Conservation (phyloP, 2,888 invertebrate genomes). For the Eilema sororculum region DNA sequence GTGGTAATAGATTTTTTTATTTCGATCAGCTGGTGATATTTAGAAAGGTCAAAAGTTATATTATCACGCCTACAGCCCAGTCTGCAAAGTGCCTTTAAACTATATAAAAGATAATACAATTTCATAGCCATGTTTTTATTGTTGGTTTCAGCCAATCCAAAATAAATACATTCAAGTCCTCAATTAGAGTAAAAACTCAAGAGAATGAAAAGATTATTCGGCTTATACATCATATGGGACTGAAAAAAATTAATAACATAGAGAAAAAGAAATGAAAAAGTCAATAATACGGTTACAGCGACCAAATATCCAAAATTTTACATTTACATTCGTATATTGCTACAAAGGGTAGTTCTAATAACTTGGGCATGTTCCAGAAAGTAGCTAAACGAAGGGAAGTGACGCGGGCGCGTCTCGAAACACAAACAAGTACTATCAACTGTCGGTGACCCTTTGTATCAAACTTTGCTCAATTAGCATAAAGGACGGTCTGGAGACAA, state of each 20-base stretch:
- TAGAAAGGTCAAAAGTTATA: not conserved
- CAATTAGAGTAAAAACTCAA: too few relatives aligned
- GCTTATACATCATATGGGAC: too few relatives aligned
- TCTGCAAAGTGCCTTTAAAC: not conserved
- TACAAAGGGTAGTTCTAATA: conserved; percentile 3
- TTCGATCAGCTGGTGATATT: not conserved
- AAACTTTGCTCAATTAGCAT: conserved; percentile 49
- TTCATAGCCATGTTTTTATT: not conserved
- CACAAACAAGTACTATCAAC: conserved; percentile 44
- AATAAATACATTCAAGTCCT: too few relatives aligned
- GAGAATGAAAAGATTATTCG: too few relatives aligned
- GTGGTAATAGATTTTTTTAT: too few relatives aligned
- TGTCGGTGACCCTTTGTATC: conserved; percentile 38
- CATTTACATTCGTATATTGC: not conserved
- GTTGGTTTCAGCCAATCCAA: too few relatives aligned
- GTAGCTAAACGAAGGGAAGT: conserved; percentile 5
- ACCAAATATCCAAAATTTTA: not conserved
- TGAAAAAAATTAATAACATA: not conserved
- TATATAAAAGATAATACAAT: not conserved
- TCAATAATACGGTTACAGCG: not conserved
- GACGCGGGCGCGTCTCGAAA: conserved; percentile 22
- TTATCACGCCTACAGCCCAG: not conserved
- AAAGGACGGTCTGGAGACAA: conserved; percentile 30
- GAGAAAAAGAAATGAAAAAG: not conserved
- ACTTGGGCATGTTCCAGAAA: not conserved